Evolutionary conservation across 2,113 vertebrate genomes (phyloP), one percentile per base, ranked within the genome.

Genomic region (Speoplatyrhinus poulsoni): DNA sequence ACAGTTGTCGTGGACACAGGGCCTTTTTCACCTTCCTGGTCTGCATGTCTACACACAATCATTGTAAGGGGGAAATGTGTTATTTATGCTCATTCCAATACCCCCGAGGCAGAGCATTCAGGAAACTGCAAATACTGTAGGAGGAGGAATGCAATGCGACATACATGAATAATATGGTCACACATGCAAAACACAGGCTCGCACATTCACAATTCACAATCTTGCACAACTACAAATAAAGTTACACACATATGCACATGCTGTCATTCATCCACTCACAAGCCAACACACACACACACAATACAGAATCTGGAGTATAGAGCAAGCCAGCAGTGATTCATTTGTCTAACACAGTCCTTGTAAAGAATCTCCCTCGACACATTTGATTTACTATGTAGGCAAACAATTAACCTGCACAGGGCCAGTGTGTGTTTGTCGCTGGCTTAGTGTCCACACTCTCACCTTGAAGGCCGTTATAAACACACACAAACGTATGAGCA

Each of bases 341-440:
- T 88, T 89, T 90, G 80, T 82, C 85, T 77, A 83, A 83, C 75
- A 66, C 60, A 50, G 61, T 17, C 62, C 82, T 78, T 70, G 79
- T 87, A 88, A 87, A 87, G 87, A 87, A 89, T 87, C 79, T 70
- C 76, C 70, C 80, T 12, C 67, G 85, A 90, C 85, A 84, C 69
- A 49, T 87, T 82, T 88, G 86, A 90, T 90, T 89, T 87, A 91
- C 90, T 84, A 90, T 65, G 76, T 71, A 84, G 77, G 82, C 77
- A 88, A 91, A 91, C 87, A 89, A 86, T 91, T 91, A 86, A 86
- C 82, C 77, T 53, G 68, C 59, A 76, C 67, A 73, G 67, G 62
- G 54, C 64, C 8, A 68, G 75, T 41, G 77, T 85, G 84, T 68
- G 71, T 84, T 80, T 78, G 79, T 73, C 36, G 52, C 77, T 76